Evolutionary conservation across 2,888 invertebrate species (phyloP).

Genomic region (Colostygia pectinataria): DNA sequence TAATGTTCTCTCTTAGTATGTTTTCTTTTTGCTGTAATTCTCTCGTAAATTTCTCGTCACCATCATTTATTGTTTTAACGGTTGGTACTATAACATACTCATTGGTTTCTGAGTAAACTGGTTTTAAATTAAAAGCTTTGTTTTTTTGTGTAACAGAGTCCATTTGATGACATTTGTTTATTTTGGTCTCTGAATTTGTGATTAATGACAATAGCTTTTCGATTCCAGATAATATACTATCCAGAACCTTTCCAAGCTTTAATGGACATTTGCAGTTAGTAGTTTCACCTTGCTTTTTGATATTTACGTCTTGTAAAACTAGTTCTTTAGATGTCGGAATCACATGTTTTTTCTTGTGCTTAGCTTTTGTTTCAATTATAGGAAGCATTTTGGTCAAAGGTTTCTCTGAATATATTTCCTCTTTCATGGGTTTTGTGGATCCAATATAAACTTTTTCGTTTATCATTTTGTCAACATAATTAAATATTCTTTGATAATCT

Average conservation of each 20-base stretch:
- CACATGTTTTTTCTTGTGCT: neutral
- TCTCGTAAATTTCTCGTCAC: neutral
- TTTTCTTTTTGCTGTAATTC: neutral
- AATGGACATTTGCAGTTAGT: slow-evolving; percentile 51
- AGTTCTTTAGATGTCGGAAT: neutral
- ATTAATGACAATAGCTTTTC: slow-evolving; percentile 44
- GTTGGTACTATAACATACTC: neutral
- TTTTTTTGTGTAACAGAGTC: neutral
- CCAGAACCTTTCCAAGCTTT: slow-evolving; percentile 41
- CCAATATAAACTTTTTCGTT: slow-evolving; percentile 49
- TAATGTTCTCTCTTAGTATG: neutral
- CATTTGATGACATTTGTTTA: neutral
- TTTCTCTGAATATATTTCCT: slow-evolving; percentile 33
- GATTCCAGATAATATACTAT: slow-evolving; percentile 48
- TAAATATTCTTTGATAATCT: slow-evolving; percentile 62
- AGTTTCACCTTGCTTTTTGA: neutral
- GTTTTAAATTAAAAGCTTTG: neutral
- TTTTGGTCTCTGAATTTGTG: neutral
- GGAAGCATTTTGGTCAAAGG: neutral
- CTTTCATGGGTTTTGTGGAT: slow-evolving; percentile 40
- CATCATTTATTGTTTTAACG: neutral
- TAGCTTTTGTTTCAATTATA: neutral
- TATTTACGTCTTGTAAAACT: neutral
- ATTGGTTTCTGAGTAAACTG: neutral
- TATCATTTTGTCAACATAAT: slow-evolving; percentile 67